Conservation (phyloP, 53 echinoderm and acorn worm species). For the Echinarachnius parma region DNA sequence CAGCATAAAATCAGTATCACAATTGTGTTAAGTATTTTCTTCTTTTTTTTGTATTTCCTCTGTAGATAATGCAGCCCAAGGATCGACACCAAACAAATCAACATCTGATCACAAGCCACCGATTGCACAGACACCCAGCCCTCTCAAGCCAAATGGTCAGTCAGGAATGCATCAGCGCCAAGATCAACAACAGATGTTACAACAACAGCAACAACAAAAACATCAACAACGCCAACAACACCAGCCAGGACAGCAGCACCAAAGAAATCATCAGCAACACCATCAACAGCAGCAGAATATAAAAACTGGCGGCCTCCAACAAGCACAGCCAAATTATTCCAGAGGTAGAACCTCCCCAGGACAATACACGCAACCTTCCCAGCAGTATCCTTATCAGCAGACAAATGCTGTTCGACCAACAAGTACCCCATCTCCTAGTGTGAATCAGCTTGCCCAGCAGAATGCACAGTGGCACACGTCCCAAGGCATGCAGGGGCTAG, state of each 20-base stretch:
- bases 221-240: neutral
- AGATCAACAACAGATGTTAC: neutral
- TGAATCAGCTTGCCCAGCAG: neutral
- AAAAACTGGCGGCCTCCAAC: neutral
- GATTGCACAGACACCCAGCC: neutral
- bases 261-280: constrained; percentile 4
- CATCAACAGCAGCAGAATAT: neutral
- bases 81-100: neutral
- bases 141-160: neutral
- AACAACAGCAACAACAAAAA: neutral
- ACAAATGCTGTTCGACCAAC: neutral
- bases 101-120: constrained; percentile 2
- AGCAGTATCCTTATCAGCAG: no score
- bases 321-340: neutral
- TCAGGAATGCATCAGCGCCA: neutral
- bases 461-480: neutral
- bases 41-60: neutral
- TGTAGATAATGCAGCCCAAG: neutral
- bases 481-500: neutral
- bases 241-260: constrained; percentile 3
- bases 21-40: neutral
- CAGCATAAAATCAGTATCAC: neutral
- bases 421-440: constrained; percentile 3
- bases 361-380: constrained; percentile 5
- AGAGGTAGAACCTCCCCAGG: neutral